phyloP scores from a whole-genome alignment of 2,888 invertebrate species.

The Pristionchus maxplancki region DNA sequence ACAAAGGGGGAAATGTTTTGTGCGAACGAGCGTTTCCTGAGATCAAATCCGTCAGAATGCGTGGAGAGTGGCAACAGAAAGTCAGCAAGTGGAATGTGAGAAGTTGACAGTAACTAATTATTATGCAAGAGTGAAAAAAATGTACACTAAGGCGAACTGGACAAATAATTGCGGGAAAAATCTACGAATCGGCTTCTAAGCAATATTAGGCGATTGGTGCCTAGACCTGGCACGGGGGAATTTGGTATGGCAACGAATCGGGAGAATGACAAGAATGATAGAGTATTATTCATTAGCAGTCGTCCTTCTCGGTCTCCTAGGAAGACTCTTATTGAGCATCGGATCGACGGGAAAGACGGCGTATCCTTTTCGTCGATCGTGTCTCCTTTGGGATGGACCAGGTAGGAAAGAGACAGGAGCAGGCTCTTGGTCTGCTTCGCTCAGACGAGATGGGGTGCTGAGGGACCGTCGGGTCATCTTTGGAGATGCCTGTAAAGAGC shows the following conservation, averaged over 20 bases:
- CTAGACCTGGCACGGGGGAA: slow-evolving; percentile 2
- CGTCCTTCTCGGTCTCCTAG: slow-evolving; percentile 59
- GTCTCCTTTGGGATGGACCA: slow-evolving; percentile 50
- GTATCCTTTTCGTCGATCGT: slow-evolving; percentile 65
- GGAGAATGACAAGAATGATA: not conserved
- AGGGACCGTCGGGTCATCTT: not conserved
- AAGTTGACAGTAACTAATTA: not conserved
- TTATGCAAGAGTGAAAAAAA: not conserved
- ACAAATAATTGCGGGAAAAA: not conserved
- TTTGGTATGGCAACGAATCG: slow-evolving; percentile 32
- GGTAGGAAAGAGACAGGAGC: not conserved
- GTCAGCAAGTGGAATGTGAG: not conserved
- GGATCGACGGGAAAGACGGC: slow-evolving; percentile 71
- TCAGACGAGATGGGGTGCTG: not conserved
- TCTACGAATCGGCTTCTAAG: slow-evolving; percentile 35
- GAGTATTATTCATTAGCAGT: not conserved
- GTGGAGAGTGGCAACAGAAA: not conserved
- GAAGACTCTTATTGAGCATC: slow-evolving; percentile 70
- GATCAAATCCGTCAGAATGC: slow-evolving; percentile 34
- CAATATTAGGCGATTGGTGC: slow-evolving; percentile 18
- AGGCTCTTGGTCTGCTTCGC: not conserved
- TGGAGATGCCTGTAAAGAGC: slow-evolving; percentile 22
- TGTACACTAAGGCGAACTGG: not conserved
- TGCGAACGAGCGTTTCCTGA: not conserved
- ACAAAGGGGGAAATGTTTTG: not conserved